Evolutionary conservation across 2,888 invertebrate species (phyloP), one percentile per base, ranked within the genome.

Genomic region (Trisateles emortualis): DNA sequence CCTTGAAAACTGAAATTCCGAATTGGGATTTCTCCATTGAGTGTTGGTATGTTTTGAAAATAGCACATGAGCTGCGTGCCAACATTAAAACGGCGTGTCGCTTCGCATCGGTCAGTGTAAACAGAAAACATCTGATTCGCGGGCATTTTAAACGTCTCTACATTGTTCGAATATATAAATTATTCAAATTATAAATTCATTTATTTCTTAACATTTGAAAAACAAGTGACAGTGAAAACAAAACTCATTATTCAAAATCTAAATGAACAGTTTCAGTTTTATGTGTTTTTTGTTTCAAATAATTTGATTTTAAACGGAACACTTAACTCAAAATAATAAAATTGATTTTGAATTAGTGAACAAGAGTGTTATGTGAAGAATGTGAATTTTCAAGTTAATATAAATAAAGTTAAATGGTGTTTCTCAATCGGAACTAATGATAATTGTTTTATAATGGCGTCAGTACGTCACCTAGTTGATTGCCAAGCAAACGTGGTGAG

Each of bases 61-160:
- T 83, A 81, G 82, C 78, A 67, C 70, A 50, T 47, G 49, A 33
- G 59, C 51, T 49, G 57, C 54, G 70, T 80, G 80, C 81, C 80
- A 80, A 74, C 60, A 58, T 58, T 63, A 59, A 40, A 62, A 60
- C 52, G 40, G 58, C 47, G 65, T 64, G 59, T 59, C 51, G 52
- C 22, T 42, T 49, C 41, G 46, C 35, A 39, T 32, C 41, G 38
- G 43, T 26, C 56, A 50, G 52, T 75, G 76, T 81, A 80, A 81
- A 80, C 76, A 80, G 38, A 77, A 78, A 76, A 78, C 78, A 78
- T 75, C 56, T 80, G 76, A 67, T 68, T 59, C 55, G 53, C 53
- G 43, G 41, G 32, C 30, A 36, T 32, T 40, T 41, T 22, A 14
- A 11, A 33, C 33, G 33, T 33, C 6, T 33, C 1, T 10, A 9